Base-by-base conservation (phyloP, 2,797 vertebrate genomes). In the Poeciliopsis infans region DNA sequence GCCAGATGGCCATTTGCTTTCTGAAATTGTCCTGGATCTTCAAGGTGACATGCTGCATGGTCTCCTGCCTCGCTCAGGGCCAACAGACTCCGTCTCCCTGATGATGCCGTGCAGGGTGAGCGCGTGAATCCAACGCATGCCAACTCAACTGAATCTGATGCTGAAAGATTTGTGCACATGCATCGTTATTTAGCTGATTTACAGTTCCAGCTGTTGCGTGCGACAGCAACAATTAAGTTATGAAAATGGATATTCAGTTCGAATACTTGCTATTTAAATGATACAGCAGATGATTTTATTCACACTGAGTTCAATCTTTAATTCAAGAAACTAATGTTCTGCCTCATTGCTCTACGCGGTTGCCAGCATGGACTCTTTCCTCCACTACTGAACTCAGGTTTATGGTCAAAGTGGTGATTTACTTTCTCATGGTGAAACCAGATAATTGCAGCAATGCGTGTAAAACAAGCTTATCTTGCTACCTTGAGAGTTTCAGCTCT, bases 1-100 rank as follows among this genome's bases (percentile, higher is more conserved):
- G 76, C 77, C 85, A 89, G 88, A 86, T 88, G 89, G 78, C 23
- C 57, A 4, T n/a, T 61, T 18, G 79, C 78, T 78, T 28, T 10
- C 61, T 66, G 20, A 53, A 84, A 59, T n/a, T 28, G 70, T 61
- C 77, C 82, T 61, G 74, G 76, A 86, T 72, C 79, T 59, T 82
- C 82, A 88, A 72, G 85, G 85, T 81, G 78, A 85, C 6, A 23
- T 1, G 74, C 59, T 81, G 2, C 43, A 5, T 66, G 7, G 46
- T 13, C 57, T 45, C 8, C 46, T 4, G 28, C n/a, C 16, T 72
- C 23, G 39, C 76, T 61, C 31, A 70, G 66, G 59, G 78, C 74
- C 85, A 59, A 51, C 10, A 79, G 8, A 7, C 33, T 16, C 47
- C n/a, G 61, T 16, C 28, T 13, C n/a, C n/a, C 45, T 28, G 46